These are phyloP conservation scores for Scotopteryx bipunctaria DNA, from an alignment of 2,888 invertebrate species.

Conservation along the genomic window DNA sequence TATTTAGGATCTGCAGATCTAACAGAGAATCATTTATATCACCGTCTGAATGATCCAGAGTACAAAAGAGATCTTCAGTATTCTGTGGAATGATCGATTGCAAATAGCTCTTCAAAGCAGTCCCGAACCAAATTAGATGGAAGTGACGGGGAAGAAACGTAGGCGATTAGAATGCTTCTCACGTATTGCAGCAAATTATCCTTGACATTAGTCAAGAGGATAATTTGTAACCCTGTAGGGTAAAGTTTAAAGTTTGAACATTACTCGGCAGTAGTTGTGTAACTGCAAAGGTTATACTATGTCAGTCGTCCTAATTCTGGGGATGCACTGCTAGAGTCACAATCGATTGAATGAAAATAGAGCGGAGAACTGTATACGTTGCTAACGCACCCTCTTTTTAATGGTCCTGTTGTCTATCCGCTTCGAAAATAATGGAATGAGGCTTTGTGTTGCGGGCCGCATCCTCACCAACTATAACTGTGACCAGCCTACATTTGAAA, in stretches of 20 bases:
- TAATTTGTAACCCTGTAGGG: not conserved
- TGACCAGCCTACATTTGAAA: no score
- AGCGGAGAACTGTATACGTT: slow-evolving; percentile 27
- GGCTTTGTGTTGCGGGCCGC: not conserved
- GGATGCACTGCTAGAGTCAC: slow-evolving; percentile 42
- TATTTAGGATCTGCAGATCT: no score
- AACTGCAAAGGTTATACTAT: slow-evolving; percentile 5
- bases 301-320: slow-evolving; percentile 11
- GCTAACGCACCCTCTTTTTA: slow-evolving; percentile 9
- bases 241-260: not conserved
- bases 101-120: not conserved
- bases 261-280: not conserved
- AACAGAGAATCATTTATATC: no score
- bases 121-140: slow-evolving; percentile 26
- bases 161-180: slow-evolving; percentile 4
- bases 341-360: slow-evolving; percentile 49
- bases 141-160: not conserved
- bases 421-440: not conserved
- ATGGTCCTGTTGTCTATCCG: slow-evolving; percentile 1
- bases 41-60: no score
- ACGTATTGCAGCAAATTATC: slow-evolving; percentile 4
- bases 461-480: not conserved
- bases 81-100: no score
- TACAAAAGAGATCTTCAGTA: no score
- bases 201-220: slow-evolving; percentile 10